Conservation (phyloP, 2,113 vertebrate genomes). For the Nothocercus nigrocapillus region DNA sequence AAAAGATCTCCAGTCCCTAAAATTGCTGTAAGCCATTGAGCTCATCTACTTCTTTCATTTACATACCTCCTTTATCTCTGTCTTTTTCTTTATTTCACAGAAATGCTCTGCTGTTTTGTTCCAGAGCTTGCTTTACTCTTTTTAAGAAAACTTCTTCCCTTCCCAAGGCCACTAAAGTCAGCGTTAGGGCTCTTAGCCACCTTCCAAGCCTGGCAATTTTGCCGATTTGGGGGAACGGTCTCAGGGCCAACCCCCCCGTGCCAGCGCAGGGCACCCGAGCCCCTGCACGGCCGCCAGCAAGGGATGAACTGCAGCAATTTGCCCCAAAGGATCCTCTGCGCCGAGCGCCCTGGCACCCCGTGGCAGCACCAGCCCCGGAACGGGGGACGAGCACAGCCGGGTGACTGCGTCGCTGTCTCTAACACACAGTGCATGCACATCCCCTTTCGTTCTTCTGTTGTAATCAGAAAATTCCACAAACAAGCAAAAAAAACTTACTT, state of each 20-base stretch:
- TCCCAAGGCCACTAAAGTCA: not conserved
- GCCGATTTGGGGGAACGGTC: fast-evolving
- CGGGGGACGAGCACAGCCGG: not conserved
- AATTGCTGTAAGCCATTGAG: not conserved
- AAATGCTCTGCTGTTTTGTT: not conserved
- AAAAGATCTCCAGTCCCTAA: not conserved
- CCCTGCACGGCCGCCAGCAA: fast-evolving
- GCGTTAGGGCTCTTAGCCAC: not conserved
- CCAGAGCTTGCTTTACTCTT: fast-evolving
- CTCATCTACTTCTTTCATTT: not conserved
- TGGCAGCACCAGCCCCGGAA: fast-evolving
- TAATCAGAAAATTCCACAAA: not conserved
- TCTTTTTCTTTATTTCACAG: not conserved
- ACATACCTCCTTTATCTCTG: not conserved
- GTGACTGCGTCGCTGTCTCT: not conserved
- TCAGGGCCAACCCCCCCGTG: not conserved
- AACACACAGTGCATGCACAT: not conserved
- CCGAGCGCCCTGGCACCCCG: not conserved
- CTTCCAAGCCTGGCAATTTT: not conserved
- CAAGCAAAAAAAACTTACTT: not conserved
- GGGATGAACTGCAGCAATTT: fast-evolving
- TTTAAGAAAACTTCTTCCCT: not conserved
- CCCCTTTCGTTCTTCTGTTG: not conserved
- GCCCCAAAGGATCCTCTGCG: not conserved
- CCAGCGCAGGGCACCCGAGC: fast-evolving